Base-by-base conservation (phyloP, 2,888 invertebrate species). In the Xylophagus ater region DNA sequence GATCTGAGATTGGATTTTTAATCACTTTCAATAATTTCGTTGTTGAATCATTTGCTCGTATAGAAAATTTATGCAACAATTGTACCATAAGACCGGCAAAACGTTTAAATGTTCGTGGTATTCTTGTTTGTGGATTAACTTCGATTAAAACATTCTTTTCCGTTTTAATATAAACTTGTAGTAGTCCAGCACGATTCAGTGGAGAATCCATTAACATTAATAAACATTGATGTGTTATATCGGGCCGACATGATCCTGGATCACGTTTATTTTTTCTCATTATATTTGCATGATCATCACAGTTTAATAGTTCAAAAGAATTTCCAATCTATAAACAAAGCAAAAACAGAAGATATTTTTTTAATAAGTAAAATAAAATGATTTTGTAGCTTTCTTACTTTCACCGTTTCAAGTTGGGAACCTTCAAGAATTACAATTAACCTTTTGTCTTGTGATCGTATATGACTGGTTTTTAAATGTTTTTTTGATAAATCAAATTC, bases 61-160 rank as follows among this genome's bases (percentile, higher is more conserved):
- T 88, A 37, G 84, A 78, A 60, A 90, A 85, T 62, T 94, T 96
- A 60, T 96, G 94, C 35, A 98, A 72, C 23, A 98, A 70, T 73
- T 98, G 97, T 35, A 98, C 97, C 83, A 97, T 96, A 30, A 97
- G 67, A 9, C 94, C 94, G 51, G 92, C 89, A 71, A 97, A 97
- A 59, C 96, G 73, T 60, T 94, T 94, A 59, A 92, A 97, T 2
- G 96, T 97, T 47, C 96, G 72, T 1, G 97, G 97, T 65, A 97
- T 92, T 56, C 96, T 76, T 1, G 94, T 96, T 63, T 94, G 94
- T 25, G 97, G 96, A 64, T 93, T 93, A 20, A 96, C 77, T 77
- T 93, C 92, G 52, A 94, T 92, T 0, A 94, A 70, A 25, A 92
- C 87, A 72, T 92, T 92, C 55, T 85, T 86, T 54, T 81, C 84